Base-by-base conservation (phyloP, 2,888 invertebrate species). In the Auanema sp. region DNA sequence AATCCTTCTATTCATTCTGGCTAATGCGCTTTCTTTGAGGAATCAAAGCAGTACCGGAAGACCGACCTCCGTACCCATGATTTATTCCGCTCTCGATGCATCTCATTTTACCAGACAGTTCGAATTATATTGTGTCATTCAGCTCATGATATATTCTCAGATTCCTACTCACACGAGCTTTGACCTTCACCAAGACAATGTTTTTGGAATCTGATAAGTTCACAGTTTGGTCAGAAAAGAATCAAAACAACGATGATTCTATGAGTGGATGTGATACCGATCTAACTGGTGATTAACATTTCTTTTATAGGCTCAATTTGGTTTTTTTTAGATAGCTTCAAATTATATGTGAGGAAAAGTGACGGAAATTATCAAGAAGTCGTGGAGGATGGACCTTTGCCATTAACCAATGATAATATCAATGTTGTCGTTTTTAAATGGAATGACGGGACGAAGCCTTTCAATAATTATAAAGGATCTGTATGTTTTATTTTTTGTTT, bases 391-490 rank as follows among this genome's bases (percentile, higher is more conserved):
- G 47, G 47, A 47, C 47, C 47, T 47, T 47, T 47, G 47, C 21
- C 47, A 18, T 6, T 18, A 18, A 47, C 47, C 16, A 47, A 47
- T 47, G 21, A 18, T 10, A 5, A 16, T 16, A 21, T 47, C 3
- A 47, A 18, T 47, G 47, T 47, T 47, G 16, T 21, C 21, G 47
- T 16, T 52, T 23, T 52, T 18, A 16, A 24, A 23, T 52, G 16
- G 52, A 16, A 23, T 52, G 52, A 24, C 18, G 23, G 23, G 10
- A 5, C 16, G 42, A 65, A 62, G 18, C 11, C 66, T 11, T 70
- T 76, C 62, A 71, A 72, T 16, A 63, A 68, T 14, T 66, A 69
- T 58, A 59, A 55, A n/a, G 73, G 73, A 62, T 23, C 23, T 10
- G 65, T 65, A n/a, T 51, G 61, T 18, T 40, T 18, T 18, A 10